Base-by-base conservation (phyloP, 2,113 vertebrate species). In the Ia io region DNA sequence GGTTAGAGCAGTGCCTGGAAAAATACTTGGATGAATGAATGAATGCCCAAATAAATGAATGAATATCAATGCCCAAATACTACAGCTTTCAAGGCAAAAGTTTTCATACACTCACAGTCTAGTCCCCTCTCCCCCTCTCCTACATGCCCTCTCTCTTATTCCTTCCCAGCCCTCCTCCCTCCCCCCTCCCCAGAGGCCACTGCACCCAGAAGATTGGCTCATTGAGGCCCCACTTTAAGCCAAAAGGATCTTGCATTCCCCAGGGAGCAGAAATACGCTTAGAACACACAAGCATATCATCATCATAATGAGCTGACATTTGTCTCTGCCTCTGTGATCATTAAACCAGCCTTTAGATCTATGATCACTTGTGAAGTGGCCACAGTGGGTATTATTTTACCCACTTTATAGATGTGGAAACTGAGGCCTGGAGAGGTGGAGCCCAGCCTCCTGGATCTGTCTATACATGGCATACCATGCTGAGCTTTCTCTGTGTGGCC, bases 391-490 rank as follows among this genome's bases (percentile, higher is more conserved):
- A 17, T 79, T n/a, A 40, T 51, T 53, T 80, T 28, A 67, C 47
- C 53, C 65, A 35, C 63, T 92, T 56, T 44, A 71, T 2, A 91
- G 90, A 59, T 59, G 63, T 32, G 40, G 44, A 90, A 90, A 42
- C 56, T 13, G 30, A 35, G 86, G 37, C 13, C 61, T 49, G 67
- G 78, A 2, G 73, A 78, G 56, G 56, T 3, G 20, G 10, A 51
- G 79, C 30, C 17, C 65, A 35, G 71, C 32, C 76, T 74, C 85
- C 65, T 14, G 22, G 1, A 9, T 42, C 70, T 47, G 6, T 37
- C 51, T 67, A 5, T 42, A 6, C 3, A 0, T 5, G 6, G 1
- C 28, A 2, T 0, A 1, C 6, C 69, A 73, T 32, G 49, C 28
- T 5, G 40, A 79, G 76, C 70, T 61, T 23, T 69, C 53, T 88